These are phyloP conservation scores for Leucania comma DNA, from an alignment of 2,888 invertebrate species.

Conservation along the genomic window DNA sequence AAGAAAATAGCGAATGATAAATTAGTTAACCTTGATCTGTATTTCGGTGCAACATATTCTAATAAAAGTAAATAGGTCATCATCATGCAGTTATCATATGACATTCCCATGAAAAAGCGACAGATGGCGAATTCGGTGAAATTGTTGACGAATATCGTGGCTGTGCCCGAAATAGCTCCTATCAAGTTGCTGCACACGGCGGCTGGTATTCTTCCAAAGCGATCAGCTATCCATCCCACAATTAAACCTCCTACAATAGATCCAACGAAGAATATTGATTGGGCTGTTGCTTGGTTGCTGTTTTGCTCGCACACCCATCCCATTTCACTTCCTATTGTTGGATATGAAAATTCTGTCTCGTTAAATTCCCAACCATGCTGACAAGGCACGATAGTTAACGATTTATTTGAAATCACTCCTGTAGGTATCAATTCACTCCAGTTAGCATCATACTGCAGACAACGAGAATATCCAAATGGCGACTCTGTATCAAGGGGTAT, in stretches of 20 bases:
- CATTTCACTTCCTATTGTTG: slow-evolving; percentile 79
- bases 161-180: slow-evolving; percentile 76
- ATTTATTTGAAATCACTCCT: slow-evolving; percentile 65
- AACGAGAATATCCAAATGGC: slow-evolving; percentile 78
- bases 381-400: slow-evolving; percentile 73
- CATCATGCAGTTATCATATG: slow-evolving; percentile 83
- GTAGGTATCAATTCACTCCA: slow-evolving; percentile 75
- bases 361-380: slow-evolving; percentile 83
- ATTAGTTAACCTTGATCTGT: slow-evolving; percentile 80
- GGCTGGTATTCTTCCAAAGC: slow-evolving; percentile 80
- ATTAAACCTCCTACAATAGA: slow-evolving; percentile 80
- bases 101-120: slow-evolving; percentile 81
- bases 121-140: slow-evolving; percentile 76
- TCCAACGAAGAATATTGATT: slow-evolving; percentile 81
- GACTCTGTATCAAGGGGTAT: slow-evolving; percentile 73
- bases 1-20: slow-evolving; percentile 80
- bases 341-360: slow-evolving; percentile 80
- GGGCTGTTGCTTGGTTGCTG: slow-evolving; percentile 81
- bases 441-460: slow-evolving; percentile 76
- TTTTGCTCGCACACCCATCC: slow-evolving; percentile 82
- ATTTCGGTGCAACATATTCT: slow-evolving; percentile 81
- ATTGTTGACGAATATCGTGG: slow-evolving; percentile 72
- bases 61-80: slow-evolving; percentile 79
- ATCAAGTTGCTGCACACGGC: slow-evolving; percentile 75
- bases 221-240: slow-evolving; percentile 80